Base-by-base conservation (phyloP, 2,888 invertebrate genomes). In the Sarcophaga caerulescens region DNA sequence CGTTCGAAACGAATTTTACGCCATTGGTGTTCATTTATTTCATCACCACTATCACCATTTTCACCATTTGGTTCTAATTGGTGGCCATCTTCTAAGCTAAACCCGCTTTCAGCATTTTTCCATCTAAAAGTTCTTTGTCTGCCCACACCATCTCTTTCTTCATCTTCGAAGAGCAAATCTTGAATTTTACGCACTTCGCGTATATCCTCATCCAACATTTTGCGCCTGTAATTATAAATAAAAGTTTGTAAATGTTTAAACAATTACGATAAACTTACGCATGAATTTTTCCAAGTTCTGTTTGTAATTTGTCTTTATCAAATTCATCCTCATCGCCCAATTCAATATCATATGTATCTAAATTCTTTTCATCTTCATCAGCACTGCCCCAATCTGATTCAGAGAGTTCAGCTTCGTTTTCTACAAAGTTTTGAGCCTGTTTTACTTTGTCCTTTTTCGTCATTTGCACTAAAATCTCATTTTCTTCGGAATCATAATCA, bases 371-470 rank as follows among this genome's bases (percentile, higher is more conserved):
- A 92, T 98, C 97, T 93, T 97, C 98, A 90, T 98, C 98, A 0
- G 95, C 98, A 68, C 97, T 97, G 0, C 96, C 97, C 95, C 96
- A 97, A 88, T 98, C 98, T 3, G 97, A 97, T 90, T 98, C 98
- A 0, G 98, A 97, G 52, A 99, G 93, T 90, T 98, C 98, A 0
- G 98, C 98, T 93, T 99, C 98, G 60, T 96, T 95, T 88, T 99
- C 98, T 77, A 98, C 94, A 94, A 97, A 99, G 74, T 96, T 96
- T 1, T 94, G 93, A 0, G 94, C 94, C 73, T 95, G 94, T 47
- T 92, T 90, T 89, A 91, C 80, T 88, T 92, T 89, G 63, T 92
- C 92, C 44, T 90, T 90, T 78, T 91, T 92, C 1, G 91, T 92
- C 90, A 92, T 90, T 89, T 92, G 87, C 3, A 92, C 91, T n/a